These are phyloP conservation scores for Chlorospingus semifuscus DNA, from an alignment of 2,797 vertebrate genomes.

Conservation along the genomic window DNA sequence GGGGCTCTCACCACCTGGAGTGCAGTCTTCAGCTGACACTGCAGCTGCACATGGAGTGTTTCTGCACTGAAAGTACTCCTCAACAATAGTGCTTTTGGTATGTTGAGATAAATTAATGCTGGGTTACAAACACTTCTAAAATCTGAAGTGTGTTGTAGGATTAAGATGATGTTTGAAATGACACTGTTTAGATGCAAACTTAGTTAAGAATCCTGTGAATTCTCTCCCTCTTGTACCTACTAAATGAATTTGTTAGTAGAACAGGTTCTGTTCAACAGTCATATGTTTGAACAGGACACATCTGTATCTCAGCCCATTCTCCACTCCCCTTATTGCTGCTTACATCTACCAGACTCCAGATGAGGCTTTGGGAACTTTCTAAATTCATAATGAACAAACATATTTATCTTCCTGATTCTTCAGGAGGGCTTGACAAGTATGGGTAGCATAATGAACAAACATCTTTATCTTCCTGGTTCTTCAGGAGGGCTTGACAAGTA, in stretches of 20 bases:
- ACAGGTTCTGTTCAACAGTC: neutral
- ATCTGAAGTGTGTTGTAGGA: neutral
- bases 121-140: neutral
- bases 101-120: neutral
- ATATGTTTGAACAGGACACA: fast-evolving
- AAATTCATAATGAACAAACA: neutral
- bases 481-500: neutral
- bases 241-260: neutral
- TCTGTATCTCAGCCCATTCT: neutral
- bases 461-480: neutral
- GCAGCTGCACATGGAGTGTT: neutral
- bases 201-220: neutral
- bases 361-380: neutral
- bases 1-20: neutral
- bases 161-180: neutral
- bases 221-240: neutral
- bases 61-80: neutral
- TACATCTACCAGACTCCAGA: neutral
- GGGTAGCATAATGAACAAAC: neutral
- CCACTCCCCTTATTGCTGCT: neutral
- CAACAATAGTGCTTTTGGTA: neutral
- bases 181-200: neutral
- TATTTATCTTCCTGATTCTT: neutral
- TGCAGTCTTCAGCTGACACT: neutral
- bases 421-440: neutral